Evolutionary conservation across 2,888 invertebrate genomes (phyloP).

Genomic region (Sclerodermus sp.): DNA sequence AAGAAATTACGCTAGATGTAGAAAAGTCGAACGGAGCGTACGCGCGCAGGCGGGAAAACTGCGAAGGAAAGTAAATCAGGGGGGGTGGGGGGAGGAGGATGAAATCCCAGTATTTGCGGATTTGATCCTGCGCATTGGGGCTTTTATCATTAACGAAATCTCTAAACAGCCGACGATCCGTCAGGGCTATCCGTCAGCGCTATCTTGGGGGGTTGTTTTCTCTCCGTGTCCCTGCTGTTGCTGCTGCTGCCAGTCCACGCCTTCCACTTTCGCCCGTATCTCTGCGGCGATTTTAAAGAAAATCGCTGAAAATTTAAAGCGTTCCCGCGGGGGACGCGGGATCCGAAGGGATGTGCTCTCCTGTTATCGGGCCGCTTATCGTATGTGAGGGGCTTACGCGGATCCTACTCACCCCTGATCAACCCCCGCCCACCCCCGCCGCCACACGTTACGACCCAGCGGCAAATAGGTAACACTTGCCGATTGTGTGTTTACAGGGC

Average conservation of each 20-base stretch:
- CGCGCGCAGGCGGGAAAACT: too few relatives aligned
- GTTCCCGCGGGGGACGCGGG: conserved; percentile 14
- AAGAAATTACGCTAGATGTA: too few relatives aligned
- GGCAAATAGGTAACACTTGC: conserved; percentile 48
- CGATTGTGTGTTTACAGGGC: conserved; percentile 36
- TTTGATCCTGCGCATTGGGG: background rate
- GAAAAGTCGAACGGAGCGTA: too few relatives aligned
- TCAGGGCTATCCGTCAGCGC: conserved; percentile 48
- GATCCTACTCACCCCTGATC: conserved; percentile 32
- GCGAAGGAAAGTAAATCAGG: too few relatives aligned
- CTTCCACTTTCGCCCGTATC: conserved; percentile 9
- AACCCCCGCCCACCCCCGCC: conserved; percentile 14
- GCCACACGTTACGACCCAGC: conserved; percentile 27
- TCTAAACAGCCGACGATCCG: conserved; percentile 38
- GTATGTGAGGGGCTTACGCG: conserved; percentile 51
- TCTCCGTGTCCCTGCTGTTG: conserved; percentile 10
- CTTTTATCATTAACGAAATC: conserved; percentile 41
- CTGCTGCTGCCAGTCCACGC: conserved; percentile 3
- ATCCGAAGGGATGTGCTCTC: conserved; percentile 28
- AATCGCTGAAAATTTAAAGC: conserved; percentile 53
- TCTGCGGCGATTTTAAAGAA: conserved; percentile 46
- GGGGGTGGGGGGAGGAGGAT: too few relatives aligned
- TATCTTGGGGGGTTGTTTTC: conserved; percentile 36
- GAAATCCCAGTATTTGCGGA: too few relatives aligned
- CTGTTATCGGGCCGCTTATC: conserved; percentile 55